Evolutionary conservation across 2,888 invertebrate species (phyloP).

Genomic region (Horisme vitalbata): DNA sequence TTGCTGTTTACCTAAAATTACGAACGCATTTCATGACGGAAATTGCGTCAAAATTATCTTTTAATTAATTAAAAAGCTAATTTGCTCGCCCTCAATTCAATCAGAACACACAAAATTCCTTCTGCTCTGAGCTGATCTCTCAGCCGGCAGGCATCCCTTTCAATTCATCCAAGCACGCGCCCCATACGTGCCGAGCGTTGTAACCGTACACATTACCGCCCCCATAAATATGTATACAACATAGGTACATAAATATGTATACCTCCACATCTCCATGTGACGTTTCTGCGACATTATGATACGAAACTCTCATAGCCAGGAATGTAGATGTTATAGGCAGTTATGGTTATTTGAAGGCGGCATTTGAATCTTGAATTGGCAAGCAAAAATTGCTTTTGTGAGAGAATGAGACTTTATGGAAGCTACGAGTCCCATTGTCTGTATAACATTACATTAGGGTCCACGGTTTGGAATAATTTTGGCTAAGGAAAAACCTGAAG

Average conservation of each 20-base stretch:
- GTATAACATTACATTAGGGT: slow-evolving; percentile 7
- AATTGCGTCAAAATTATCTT: too few relatives aligned
- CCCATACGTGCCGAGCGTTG: slow-evolving; percentile 56
- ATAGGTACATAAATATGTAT: slow-evolving; percentile 26
- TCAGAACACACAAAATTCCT: slow-evolving; percentile 37
- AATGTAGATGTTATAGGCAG: slow-evolving; percentile 44
- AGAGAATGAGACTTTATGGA: slow-evolving; percentile 13
- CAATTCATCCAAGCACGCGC: slow-evolving; percentile 60
- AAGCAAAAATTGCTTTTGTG: slow-evolving; percentile 19
- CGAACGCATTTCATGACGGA: too few relatives aligned
- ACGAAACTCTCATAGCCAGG: slow-evolving; percentile 39
- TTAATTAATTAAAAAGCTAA: too few relatives aligned
- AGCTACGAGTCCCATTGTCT: slow-evolving; percentile 8
- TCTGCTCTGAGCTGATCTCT: slow-evolving; percentile 34
- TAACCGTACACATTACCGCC: slow-evolving; percentile 49
- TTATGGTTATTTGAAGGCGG: slow-evolving; percentile 34
- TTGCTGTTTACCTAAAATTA: too few relatives aligned
- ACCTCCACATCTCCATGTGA: slow-evolving; percentile 35
- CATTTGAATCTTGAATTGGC: slow-evolving; percentile 23
- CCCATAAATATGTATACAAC: slow-evolving; percentile 53
- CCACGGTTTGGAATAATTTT: slow-evolving; percentile 3
- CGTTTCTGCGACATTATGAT: slow-evolving; percentile 52
- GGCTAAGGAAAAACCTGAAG: slow-evolving; percentile 1
- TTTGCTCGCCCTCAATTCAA: slow-evolving; percentile 18
- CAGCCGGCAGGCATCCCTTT: slow-evolving; percentile 44